A percentile compares a stretch with the other conserved stretches of the same genome.
phyloP scores from a whole-genome alignment of 2,888 invertebrate genomes.

The Cryptophagus acutangulus region DNA sequence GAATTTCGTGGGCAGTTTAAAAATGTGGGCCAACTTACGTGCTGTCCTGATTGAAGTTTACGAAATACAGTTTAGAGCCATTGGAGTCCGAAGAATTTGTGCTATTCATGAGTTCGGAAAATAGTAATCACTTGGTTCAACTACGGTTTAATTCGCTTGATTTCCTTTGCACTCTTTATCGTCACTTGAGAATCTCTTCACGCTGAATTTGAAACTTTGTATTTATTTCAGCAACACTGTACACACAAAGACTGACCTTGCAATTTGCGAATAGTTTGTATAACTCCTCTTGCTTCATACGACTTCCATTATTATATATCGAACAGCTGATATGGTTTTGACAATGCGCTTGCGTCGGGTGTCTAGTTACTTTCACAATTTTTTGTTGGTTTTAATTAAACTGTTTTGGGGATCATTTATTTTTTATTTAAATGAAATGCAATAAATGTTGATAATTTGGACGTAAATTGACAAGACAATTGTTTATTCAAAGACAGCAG shows the following conservation, averaged over 20 bases:
- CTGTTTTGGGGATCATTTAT: too few species aligned
- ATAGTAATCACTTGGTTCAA: conserved; percentile 42
- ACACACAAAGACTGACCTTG: conserved; percentile 65
- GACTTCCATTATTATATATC: conserved; percentile 18
- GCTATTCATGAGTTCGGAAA: conserved; percentile 70
- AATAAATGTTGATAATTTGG: too few species aligned
- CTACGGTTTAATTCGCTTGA: conserved; percentile 1
- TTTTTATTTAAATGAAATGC: too few species aligned
- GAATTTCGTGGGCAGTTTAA: too few species aligned
- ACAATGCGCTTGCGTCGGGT: conserved; percentile 5
- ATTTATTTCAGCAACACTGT: too few species aligned
- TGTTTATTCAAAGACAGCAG: too few species aligned
- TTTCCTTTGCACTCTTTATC: conserved; percentile 4
- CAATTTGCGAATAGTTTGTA: too few species aligned
- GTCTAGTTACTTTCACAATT: too few species aligned
- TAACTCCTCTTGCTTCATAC: conserved; percentile 11
- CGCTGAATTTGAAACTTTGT: too few species aligned
- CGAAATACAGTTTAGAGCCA: conserved; percentile 78
- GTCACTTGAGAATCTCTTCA: conserved; percentile 37
- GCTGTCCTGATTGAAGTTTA: conserved; percentile 97
- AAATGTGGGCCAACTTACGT: conserved; percentile 84
- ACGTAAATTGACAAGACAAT: too few species aligned
- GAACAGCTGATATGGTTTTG: conserved; percentile 33
- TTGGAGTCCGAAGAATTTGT: conserved; percentile 72
- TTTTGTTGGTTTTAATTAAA: too few species aligned